phyloP scores from a whole-genome alignment of 2,113 vertebrate genomes.

The Grus americana region DNA sequence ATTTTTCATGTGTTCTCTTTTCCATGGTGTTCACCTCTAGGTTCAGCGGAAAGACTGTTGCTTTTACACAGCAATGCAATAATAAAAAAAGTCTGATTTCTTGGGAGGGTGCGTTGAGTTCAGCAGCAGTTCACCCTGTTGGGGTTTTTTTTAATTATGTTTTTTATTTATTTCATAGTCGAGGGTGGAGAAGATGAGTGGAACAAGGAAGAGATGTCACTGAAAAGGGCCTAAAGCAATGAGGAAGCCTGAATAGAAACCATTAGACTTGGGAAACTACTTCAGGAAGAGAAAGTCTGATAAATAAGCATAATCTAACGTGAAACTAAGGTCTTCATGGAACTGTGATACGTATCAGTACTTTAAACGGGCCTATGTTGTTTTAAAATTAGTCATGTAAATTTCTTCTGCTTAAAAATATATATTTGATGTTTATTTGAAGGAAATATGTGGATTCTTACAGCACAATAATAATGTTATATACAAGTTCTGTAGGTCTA shows the following conservation, averaged over 20 bases:
- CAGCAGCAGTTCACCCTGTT: background rate
- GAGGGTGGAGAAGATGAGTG: background rate
- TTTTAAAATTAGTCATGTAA: background rate
- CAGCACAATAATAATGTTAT: background rate
- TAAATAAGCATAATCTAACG: background rate
- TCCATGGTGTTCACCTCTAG: background rate
- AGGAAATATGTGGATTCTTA: background rate
- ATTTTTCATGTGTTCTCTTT: background rate
- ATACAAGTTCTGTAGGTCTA: background rate
- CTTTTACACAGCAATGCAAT: background rate
- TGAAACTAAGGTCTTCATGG: background rate
- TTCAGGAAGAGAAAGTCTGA: background rate
- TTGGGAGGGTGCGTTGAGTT: background rate
- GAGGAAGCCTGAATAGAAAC: background rate
- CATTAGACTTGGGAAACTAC: background rate
- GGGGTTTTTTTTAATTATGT: background rate
- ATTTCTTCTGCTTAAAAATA: background rate
- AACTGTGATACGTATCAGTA: background rate
- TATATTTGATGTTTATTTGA: background rate
- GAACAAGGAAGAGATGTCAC: background rate
- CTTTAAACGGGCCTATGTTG: background rate
- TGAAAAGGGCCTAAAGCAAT: background rate
- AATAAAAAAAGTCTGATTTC: background rate
- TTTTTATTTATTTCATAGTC: background rate
- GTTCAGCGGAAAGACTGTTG: background rate